Evolutionary conservation across 1,140 invertebrate genomes (phyloP), one percentile per base, ranked within the genome.

Genomic region (Brachionus sp.): DNA sequence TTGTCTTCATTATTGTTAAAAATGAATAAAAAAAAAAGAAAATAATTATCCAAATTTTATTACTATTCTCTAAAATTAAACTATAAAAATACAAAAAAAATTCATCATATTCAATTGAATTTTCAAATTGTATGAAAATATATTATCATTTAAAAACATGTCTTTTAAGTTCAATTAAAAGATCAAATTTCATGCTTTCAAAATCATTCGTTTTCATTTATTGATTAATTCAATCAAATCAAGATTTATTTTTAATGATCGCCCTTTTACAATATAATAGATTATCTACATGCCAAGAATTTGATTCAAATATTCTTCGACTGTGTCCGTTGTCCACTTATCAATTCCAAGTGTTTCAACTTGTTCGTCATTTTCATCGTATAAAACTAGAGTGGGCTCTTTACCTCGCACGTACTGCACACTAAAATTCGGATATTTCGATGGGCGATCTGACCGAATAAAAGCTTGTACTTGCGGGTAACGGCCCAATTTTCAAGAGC

Each of bases 291-390:
- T 84, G 37, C 85, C 85, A 84, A 97, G 90, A 91, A 95, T 93
- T 46, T 94, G 94, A 46, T 92, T 92, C 42, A 97, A 91, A 90
- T 97, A 97, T 89, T 97, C 95, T 89, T 96, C 94, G 0, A 97
- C 93, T 10, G 95, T 94, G 87, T 98, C 95, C 5, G 95, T 98
- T 88, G 97, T 94, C 96, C 95, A 98, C 88, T 96, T 96, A 85
- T 96, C 95, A 87, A 98, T 97, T 46, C 95, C 94, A 3, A 98
- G 91, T 64, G 93, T 93, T 89, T 92, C 86, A 29, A 86, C 85
- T 1, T 86, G 86, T 37, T 86, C 84, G 16, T 83, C 84, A 73
- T 87, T 85, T 68, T 88, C 92, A 87, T 97, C 93, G 84, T 94
- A 91, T 29, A 98, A 88, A 87, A 95, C 95, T 44, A 98, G 95